Evolutionary conservation across 2,888 invertebrate genomes (phyloP).

Genomic region (Drosophila histrio): DNA sequence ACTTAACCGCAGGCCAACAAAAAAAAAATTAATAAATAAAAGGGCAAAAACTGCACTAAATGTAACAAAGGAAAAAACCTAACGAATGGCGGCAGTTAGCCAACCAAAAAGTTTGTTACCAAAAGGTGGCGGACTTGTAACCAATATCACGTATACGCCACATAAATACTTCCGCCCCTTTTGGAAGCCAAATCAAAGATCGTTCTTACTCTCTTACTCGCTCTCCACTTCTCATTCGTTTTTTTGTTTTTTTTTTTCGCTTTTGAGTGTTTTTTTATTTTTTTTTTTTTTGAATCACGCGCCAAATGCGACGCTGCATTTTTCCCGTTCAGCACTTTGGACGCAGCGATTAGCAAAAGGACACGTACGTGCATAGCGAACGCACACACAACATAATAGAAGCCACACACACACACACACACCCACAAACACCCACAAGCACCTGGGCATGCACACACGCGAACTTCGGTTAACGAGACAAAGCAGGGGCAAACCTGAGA

Average conservation of each 20-base stretch:
- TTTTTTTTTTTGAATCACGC: conserved; percentile 46
- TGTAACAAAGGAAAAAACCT: conserved; percentile 1
- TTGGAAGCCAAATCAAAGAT: conserved; percentile 40
- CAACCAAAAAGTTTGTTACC: conserved; percentile 3
- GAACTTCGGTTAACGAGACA: conserved; percentile 64
- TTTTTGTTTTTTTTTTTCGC: neutral
- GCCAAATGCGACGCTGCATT: conserved; percentile 53
- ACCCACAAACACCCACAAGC: neutral
- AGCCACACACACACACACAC: neutral
- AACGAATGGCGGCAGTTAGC: conserved; percentile 8
- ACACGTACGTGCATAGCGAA: conserved; percentile 62
- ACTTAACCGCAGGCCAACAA: conserved; percentile 2
- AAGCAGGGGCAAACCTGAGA: conserved; percentile 47
- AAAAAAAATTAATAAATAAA: neutral
- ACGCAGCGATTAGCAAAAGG: conserved; percentile 75
- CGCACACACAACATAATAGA: neutral
- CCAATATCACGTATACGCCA: conserved; percentile 32
- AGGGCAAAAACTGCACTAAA: conserved; percentile 8
- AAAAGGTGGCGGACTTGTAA: conserved; percentile 7
- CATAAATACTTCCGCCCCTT: conserved; percentile 5
- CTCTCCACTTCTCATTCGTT: too few relatives aligned
- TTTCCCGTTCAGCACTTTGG: conserved; percentile 51
- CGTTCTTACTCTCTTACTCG: neutral
- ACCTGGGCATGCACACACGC: conserved; percentile 12
- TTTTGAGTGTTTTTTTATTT: neutral